Base-by-base conservation (phyloP, 2,113 vertebrate species). In the Trochalopteron elliotii region DNA sequence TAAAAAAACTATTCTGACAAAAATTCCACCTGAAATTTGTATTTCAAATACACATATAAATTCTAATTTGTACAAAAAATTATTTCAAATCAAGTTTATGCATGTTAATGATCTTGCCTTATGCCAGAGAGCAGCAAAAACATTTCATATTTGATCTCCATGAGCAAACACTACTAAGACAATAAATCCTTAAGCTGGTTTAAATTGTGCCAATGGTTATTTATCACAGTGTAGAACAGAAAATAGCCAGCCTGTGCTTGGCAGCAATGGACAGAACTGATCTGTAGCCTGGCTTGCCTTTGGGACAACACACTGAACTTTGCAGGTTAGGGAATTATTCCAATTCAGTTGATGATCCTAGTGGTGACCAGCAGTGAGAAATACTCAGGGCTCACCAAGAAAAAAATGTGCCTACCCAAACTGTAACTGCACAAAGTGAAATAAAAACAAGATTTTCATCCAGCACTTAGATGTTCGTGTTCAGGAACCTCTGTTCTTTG, bases 11-110 rank as follows among this genome's bases (percentile, higher is more conserved):
- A 24, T 19, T 67, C n/a, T 65, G 12, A 44, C 11, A 68, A 79
- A 71, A 69, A 12, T 0, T 7, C 20, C 2, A 8, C 5, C 35
- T 37, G 2, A 50, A 50, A 21, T 56, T 45, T 15, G 2, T 50
- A 24, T 67, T 71, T 37, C n/a, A 65, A 49, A 75, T 23, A 45
- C 4, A 22, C 23, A 17, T 14, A 12, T 4, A 69, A 59, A 25
- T 45, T 35, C 9, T 27, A 31, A 49, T 75, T 44, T 37, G 4
- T 9, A 64, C 14, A 3, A 19, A 67, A 44, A n/a, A 17, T 2
- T 9, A 61, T 9, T 35, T 47, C 15, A 47, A 60, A 72, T 9
- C 4, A 18, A 53, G 4, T 64, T 78, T 52, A 39, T n/a, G 21
- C 10, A 35, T 15, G 7, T 7, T 47, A 59, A n/a, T 44, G 44